phyloP scores from a whole-genome alignment of 1,140 invertebrate species.

The Parasteatoda tepidariorum region DNA sequence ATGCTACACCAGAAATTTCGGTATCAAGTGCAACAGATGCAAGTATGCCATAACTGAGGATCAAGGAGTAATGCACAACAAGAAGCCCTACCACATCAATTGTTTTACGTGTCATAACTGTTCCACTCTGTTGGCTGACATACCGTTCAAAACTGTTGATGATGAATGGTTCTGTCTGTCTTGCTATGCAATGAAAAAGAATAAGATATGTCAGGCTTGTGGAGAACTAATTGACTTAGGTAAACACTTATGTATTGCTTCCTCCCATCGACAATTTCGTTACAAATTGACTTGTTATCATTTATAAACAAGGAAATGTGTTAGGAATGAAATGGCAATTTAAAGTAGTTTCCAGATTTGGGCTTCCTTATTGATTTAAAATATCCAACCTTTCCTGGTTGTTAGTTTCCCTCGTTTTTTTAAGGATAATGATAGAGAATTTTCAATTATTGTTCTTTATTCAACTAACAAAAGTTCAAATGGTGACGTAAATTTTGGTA shows the following conservation, averaged over 20 bases:
- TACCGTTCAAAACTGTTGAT: conserved; percentile 15
- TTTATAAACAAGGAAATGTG: no score
- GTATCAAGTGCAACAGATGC: conserved; percentile 1
- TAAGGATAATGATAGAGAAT: no score
- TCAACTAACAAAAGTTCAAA: no score
- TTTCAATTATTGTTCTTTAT: no score
- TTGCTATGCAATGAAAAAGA: conserved; percentile 16
- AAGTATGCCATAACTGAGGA: conserved; percentile 22
- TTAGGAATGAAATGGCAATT: no score
- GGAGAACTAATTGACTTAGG: conserved; percentile 20
- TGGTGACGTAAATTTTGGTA: no score
- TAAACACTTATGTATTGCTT: not conserved
- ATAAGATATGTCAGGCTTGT: conserved; percentile 27
- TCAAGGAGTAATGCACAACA: conserved; percentile 17
- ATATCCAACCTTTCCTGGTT: no score
- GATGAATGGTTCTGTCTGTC: not conserved
- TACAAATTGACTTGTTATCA: no score
- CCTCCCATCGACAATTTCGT: no score
- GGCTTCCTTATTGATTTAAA: no score
- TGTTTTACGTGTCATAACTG: conserved; percentile 28
- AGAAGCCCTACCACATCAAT: not conserved
- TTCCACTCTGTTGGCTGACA: not conserved
- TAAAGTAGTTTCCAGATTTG: no score
- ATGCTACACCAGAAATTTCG: conserved; percentile 4
- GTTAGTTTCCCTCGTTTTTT: no score